These are phyloP conservation scores for Perithous albicinctus DNA, from an alignment of 2,888 invertebrate species.

Conservation along the genomic window DNA sequence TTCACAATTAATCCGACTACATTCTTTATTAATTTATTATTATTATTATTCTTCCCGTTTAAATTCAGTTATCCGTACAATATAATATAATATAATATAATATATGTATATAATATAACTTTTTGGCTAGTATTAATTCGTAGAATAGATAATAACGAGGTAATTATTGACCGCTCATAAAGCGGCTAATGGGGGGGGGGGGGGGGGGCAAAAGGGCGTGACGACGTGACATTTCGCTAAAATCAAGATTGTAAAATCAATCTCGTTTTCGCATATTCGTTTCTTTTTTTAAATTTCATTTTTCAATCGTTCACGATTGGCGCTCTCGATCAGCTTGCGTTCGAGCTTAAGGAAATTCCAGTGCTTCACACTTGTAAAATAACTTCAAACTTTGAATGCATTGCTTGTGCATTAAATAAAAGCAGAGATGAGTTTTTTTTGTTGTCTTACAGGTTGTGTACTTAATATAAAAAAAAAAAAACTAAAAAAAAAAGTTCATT, in stretches of 20 bases:
- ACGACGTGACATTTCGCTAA: conserved; percentile 31
- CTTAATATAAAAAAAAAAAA: too few species aligned
- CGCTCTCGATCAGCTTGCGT: neutral
- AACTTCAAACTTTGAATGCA: too few species aligned
- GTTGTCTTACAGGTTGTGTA: too few species aligned
- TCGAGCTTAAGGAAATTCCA: neutral
- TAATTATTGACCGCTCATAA: conserved; percentile 70
- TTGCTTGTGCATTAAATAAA: too few species aligned
- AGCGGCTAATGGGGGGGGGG: conserved; percentile 4
- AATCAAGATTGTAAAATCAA: conserved; percentile 64
- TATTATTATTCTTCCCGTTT: conserved; percentile 45
- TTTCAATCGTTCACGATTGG: conserved; percentile 25
- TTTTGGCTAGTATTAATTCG: conserved; percentile 80
- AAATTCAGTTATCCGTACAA: conserved; percentile 57
- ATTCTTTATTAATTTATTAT: conserved; percentile 24
- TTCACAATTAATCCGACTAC: conserved; percentile 35
- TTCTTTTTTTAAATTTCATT: neutral
- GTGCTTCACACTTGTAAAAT: too few species aligned
- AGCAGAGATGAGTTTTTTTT: too few species aligned
- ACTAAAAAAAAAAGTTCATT: too few species aligned
- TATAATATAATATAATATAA: conserved; percentile 60
- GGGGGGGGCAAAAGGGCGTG: conserved; percentile 50
- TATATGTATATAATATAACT: conserved; percentile 60
- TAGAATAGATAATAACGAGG: conserved; percentile 80
- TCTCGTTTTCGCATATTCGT: conserved; percentile 41